Conservation (phyloP, 2,113 vertebrate genomes). For the Xyrauchen texanus region DNA sequence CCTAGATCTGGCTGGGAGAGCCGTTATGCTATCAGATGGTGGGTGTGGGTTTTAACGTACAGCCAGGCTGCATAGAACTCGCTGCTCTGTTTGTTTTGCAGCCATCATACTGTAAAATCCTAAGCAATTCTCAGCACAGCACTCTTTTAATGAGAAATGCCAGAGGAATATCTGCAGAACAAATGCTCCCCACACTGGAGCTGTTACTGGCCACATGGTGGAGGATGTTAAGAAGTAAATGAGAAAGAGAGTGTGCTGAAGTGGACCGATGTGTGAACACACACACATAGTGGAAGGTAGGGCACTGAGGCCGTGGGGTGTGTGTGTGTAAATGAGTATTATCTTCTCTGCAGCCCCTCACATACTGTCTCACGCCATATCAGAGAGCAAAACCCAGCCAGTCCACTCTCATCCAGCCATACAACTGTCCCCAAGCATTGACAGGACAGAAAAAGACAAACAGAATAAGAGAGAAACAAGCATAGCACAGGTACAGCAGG, state of each 20-base stretch:
- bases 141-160: conserved; percentile 19
- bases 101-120: conserved; percentile 62
- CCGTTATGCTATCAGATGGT: conserved; percentile 1
- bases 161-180: conserved; percentile 58
- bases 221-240: not conserved
- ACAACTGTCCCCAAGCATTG: conserved; percentile 49
- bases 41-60: conserved; percentile 28
- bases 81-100: conserved; percentile 71
- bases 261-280: not conserved
- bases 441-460: conserved; percentile 44
- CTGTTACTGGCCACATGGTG: conserved; percentile 32
- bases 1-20: conserved; percentile 6
- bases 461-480: conserved; percentile 77
- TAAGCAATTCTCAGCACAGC: not conserved
- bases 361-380: conserved; percentile 54
- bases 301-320: not conserved
- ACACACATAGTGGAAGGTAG: not conserved
- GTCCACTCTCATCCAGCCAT: conserved; percentile 19
- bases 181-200: conserved; percentile 63
- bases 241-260: not conserved
- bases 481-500: not conserved
- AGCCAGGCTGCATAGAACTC: conserved; percentile 61
- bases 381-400: conserved; percentile 10
- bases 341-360: conserved; percentile 26
- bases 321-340: conserved; percentile 36